These are phyloP conservation scores for Anneissia japonica DNA, from an alignment of 35 echinoderm and acorn worm genomes.

Conservation along the genomic window DNA sequence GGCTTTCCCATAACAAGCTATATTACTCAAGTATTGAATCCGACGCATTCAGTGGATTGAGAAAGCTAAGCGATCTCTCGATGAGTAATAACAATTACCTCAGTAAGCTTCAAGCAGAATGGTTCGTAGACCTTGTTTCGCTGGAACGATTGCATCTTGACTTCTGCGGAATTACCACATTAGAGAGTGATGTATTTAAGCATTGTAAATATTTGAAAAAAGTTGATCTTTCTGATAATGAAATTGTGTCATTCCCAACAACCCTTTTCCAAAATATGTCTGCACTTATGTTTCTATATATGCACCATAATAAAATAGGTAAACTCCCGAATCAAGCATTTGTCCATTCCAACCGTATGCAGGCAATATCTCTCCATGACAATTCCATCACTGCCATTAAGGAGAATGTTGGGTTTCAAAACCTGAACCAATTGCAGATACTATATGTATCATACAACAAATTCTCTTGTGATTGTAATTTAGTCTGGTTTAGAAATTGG, in stretches of 20 bases:
- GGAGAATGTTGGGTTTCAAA: background rate
- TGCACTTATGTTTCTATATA: background rate
- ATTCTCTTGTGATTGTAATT: background rate
- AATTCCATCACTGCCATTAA: background rate
- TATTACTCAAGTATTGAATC: too few species aligned
- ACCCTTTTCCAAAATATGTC: background rate
- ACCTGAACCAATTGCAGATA: background rate
- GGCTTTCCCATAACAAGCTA: too few species aligned
- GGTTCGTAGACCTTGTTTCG: too few species aligned
- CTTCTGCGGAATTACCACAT: too few species aligned
- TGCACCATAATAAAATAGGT: background rate
- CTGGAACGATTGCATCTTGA: too few species aligned
- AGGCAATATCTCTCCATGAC: background rate
- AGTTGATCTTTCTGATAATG: background rate
- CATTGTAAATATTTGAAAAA: background rate
- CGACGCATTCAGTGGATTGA: too few species aligned
- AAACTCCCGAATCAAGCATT: background rate
- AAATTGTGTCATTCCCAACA: background rate
- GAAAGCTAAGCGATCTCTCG: too few species aligned
- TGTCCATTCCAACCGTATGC: too few species aligned
- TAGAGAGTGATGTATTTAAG: background rate
- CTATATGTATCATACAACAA: background rate
- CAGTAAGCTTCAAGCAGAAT: too few species aligned
- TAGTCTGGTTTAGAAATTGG: background rate
- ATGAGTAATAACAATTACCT: too few species aligned